Evolutionary conservation across 1,140 invertebrate genomes (phyloP).

Genomic region (Heliconius himera): DNA sequence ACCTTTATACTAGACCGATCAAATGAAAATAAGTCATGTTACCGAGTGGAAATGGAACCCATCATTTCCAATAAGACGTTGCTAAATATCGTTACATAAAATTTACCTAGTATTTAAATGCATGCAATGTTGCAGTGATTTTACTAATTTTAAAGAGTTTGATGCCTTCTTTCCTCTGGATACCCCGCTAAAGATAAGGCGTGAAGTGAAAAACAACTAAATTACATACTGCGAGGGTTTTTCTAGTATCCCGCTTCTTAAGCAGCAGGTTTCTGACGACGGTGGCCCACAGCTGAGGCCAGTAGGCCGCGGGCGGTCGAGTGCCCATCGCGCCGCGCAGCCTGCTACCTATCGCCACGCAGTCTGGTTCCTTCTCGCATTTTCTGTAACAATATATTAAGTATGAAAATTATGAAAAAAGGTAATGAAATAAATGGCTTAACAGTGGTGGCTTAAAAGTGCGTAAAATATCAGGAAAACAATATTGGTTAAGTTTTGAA

Average conservation of each 20-base stretch:
- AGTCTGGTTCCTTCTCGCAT: conserved; percentile 67
- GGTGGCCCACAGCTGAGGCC: conserved; percentile 86
- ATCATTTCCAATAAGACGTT: neutral
- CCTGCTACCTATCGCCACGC: conserved; percentile 65
- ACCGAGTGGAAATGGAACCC: neutral
- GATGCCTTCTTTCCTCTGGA: no score
- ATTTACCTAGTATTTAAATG: no score
- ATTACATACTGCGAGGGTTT: conserved; percentile 85
- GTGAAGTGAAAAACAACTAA: neutral
- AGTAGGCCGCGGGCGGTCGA: conserved; percentile 75
- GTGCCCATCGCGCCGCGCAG: conserved; percentile 69
- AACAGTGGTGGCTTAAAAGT: no score
- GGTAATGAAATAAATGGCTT: no score
- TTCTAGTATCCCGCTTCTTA: conserved; percentile 87
- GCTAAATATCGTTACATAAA: no score
- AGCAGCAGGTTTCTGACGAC: conserved; percentile 86
- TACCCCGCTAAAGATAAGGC: no score
- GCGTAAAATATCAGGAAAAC: no score
- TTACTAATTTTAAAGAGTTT: no score
- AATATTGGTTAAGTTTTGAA: no score
- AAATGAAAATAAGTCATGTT: neutral
- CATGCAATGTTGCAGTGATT: no score
- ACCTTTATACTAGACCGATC: no score
- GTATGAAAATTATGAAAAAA: no score
- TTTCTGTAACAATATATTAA: conserved; percentile 52